A percentile compares a stretch with the other conserved stretches of the same genome.
Evolutionary conservation across 2,797 vertebrate genomes (phyloP).

Genomic region (Gymnoscopelus microlampas): DNA sequence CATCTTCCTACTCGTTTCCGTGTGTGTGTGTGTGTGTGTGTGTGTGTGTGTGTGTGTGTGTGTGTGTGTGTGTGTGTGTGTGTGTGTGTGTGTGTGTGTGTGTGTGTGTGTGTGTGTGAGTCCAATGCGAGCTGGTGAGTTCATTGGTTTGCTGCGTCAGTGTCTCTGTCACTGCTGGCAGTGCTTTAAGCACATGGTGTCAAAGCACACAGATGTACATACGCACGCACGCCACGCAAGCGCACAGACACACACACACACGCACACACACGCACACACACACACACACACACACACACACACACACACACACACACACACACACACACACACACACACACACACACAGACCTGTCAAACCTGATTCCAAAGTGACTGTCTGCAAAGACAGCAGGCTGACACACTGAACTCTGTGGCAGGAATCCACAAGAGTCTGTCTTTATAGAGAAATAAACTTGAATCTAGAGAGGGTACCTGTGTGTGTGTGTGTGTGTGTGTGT

Average conservation of each 20-base stretch:
- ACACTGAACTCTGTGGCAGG: not conserved
- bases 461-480: too few species aligned
- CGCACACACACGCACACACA: conserved; percentile 21
- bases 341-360: conserved; percentile 9
- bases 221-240: not conserved
- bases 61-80: conserved; percentile 15
- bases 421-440: not conserved
- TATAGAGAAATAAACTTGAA: too few species aligned
- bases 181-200: conserved; percentile 29
- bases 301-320: conserved; percentile 22
- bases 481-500: too few species aligned
- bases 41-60: not conserved
- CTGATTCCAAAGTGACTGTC: not conserved
- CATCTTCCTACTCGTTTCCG: too few species aligned
- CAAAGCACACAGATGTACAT: not conserved
- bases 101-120: conserved; percentile 16
- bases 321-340: conserved; percentile 10
- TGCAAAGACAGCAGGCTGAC: not conserved
- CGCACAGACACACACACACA: not conserved
- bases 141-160: conserved; percentile 33
- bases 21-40: not conserved
- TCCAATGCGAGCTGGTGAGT: conserved; percentile 1
- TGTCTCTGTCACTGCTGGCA: conserved; percentile 40
- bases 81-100: conserved; percentile 21
- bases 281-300: conserved; percentile 13